A percentile compares a stretch with the other conserved stretches of the same genome.
Conservation (phyloP, 1,140 invertebrate genomes). For the Drosophila triauraria region DNA sequence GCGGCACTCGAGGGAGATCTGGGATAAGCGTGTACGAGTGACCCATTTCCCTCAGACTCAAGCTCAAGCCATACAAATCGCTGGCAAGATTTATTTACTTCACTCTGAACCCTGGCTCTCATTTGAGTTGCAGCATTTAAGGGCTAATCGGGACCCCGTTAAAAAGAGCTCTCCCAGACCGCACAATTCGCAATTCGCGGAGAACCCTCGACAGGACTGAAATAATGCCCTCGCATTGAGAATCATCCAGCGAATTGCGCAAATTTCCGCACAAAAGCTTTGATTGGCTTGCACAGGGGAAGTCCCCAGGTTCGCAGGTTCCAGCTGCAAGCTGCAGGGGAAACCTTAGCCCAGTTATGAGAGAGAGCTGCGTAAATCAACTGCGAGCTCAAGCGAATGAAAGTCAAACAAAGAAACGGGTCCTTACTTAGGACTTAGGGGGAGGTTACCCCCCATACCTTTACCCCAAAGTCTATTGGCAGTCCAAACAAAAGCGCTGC, state of each 20-base stretch:
- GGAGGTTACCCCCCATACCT: too few relatives aligned
- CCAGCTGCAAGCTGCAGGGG: neutral
- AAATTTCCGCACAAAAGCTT: conserved; percentile 11
- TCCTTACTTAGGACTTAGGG: conserved; percentile 11
- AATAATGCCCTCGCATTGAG: conserved; percentile 14
- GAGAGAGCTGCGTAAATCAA: conserved; percentile 49
- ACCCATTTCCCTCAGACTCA: conserved; percentile 8
- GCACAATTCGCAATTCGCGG: neutral
- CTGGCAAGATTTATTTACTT: conserved; percentile 1
- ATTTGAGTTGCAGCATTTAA: neutral
- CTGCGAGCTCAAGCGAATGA: conserved; percentile 47
- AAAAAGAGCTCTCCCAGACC: neutral
- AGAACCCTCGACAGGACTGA: conserved; percentile 6
- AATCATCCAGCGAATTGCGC: conserved; percentile 12
- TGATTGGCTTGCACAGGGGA: conserved; percentile 1
- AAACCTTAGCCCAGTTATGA: conserved; percentile 48
- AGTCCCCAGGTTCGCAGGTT: too few relatives aligned
- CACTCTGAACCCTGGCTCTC: conserved; percentile 5
- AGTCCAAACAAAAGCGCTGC: conserved; percentile 61
- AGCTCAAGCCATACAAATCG: conserved; percentile 5
- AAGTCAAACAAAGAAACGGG: conserved; percentile 58
- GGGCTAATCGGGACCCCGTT: neutral
- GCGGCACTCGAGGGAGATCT: neutral
- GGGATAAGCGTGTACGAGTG: conserved; percentile 3
- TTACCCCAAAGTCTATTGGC: conserved; percentile 8